These are phyloP conservation scores for Trachelus stipa DNA, from an alignment of 2,888 invertebrate species.

Conservation along the genomic window DNA sequence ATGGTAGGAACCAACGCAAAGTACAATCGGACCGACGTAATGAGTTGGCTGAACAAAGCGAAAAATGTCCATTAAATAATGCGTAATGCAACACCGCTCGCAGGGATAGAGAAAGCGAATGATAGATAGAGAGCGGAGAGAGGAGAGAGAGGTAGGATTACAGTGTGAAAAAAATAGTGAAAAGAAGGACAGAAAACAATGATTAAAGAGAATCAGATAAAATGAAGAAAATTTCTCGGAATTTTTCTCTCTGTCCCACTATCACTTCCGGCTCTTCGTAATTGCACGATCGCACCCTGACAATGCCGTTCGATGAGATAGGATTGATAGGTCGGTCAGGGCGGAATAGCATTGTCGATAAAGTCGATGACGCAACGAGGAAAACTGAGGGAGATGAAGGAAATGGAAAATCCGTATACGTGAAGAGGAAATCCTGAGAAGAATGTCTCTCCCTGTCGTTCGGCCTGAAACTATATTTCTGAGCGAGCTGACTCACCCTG, in stretches of 20 bases:
- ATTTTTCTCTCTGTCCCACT: too few relatives aligned
- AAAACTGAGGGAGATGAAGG: neutral
- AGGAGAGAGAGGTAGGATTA: neutral
- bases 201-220: neutral
- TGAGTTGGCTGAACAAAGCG: conserved; percentile 63
- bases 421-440: neutral
- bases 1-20: conserved; percentile 48
- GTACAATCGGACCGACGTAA: conserved; percentile 58
- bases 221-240: conserved; percentile 1
- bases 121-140: neutral
- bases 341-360: too few relatives aligned
- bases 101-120: conserved; percentile 19
- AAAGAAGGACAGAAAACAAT: neutral
- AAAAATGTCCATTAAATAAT: conserved; percentile 65
- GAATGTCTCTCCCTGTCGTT: too few relatives aligned
- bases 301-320: too few relatives aligned
- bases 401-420: neutral
- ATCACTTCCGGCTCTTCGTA: too few relatives aligned
- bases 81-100: conserved; percentile 53
- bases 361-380: too few relatives aligned
- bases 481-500: conserved; percentile 52
- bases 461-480: conserved; percentile 21
- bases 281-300: too few relatives aligned
- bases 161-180: neutral
- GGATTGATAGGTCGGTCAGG: too few relatives aligned